A percentile compares a stretch with the other conserved stretches of the same genome.
These are phyloP conservation scores for Synergus laeviventris DNA, from an alignment of 2,888 invertebrate species.

Conservation along the genomic window DNA sequence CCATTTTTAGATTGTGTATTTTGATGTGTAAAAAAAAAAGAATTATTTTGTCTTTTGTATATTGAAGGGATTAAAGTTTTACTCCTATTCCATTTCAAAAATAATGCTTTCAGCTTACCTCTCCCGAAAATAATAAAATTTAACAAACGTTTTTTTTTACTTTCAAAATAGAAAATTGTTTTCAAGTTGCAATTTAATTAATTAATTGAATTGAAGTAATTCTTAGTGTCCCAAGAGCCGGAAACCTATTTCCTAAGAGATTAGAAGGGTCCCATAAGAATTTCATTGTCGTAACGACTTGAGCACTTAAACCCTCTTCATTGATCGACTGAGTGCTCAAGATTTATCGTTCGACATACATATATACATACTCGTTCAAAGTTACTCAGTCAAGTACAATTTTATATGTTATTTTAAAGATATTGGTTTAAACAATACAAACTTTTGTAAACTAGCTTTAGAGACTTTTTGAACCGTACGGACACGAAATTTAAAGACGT, in stretches of 20 bases:
- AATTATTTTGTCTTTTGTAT: too few species aligned
- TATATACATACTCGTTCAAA: not conserved
- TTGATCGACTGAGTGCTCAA: constrained; percentile 18
- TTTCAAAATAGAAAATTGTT: not conserved
- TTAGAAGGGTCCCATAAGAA: constrained; percentile 26
- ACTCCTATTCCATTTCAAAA: too few species aligned
- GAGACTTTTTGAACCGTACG: too few species aligned
- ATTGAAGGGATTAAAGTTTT: too few species aligned
- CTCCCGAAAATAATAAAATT: too few species aligned
- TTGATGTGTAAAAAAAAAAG: not conserved
- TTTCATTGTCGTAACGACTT: constrained; percentile 24
- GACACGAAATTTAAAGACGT: too few species aligned
- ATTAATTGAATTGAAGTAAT: not conserved
- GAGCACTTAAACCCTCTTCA: constrained; percentile 8
- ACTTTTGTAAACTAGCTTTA: not conserved
- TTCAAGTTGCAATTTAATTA: not conserved
- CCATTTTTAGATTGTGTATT: not conserved
- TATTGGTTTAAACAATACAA: not conserved
- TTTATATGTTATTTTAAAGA: not conserved
- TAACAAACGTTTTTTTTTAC: not conserved
- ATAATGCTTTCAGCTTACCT: too few species aligned
- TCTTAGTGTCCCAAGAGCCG: not conserved
- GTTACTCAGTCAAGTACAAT: not conserved
- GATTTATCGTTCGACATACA: constrained; percentile 28
- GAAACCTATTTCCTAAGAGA: constrained; percentile 4